Evolutionary conservation across 2,113 vertebrate genomes (phyloP).

Genomic region (Periophthalmus modestus): DNA sequence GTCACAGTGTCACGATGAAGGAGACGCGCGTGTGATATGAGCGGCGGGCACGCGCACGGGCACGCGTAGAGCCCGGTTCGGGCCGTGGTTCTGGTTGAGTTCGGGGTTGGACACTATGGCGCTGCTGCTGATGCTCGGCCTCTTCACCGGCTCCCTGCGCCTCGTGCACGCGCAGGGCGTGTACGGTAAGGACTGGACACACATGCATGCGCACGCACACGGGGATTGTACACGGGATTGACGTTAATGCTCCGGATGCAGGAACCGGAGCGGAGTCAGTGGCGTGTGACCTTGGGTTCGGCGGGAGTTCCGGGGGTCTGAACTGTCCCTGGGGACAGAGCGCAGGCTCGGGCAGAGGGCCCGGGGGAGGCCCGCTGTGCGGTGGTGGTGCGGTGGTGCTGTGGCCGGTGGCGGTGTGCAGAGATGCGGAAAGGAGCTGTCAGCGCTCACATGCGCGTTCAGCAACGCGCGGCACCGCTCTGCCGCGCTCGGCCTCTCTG

Average conservation of each 20-base stretch:
- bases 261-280: background rate
- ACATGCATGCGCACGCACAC: background rate
- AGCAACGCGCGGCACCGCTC: too few relatives aligned
- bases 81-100: background rate
- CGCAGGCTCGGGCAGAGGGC: too few relatives aligned
- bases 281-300: background rate
- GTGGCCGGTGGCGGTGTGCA: background rate
- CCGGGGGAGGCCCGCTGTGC: too few relatives aligned
- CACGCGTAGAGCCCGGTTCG: constrained; percentile 1
- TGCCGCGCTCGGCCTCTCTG: too few relatives aligned
- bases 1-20: constrained; percentile 6
- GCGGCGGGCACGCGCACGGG: constrained; percentile 3
- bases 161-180: constrained; percentile 11
- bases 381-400: too few relatives aligned
- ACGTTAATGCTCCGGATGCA: background rate
- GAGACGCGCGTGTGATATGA: constrained; percentile 2
- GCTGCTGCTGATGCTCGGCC: constrained; percentile 3
- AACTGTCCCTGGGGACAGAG: background rate
- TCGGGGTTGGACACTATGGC: background rate
- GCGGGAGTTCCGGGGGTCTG: background rate
- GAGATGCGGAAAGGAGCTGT: background rate
- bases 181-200: constrained; percentile 9
- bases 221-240: background rate
- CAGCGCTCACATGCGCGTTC: too few relatives aligned
- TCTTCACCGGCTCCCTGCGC: constrained; percentile 11